Evolutionary conservation across 2,888 invertebrate species (phyloP).

Genomic region (Chelonus formosanus): DNA sequence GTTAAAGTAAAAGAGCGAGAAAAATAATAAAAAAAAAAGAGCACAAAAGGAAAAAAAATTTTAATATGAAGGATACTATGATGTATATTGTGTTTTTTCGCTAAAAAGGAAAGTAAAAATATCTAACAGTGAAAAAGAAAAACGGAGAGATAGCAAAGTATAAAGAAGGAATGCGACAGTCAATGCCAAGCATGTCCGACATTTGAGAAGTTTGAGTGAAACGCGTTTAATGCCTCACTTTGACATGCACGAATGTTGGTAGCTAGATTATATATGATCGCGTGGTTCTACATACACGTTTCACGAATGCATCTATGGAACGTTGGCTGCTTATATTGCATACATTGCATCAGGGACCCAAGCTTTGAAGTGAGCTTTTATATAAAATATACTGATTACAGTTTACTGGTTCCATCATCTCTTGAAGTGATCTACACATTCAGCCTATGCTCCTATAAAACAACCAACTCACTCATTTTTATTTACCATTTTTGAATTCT

Average conservation of each 20-base stretch:
- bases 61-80: slow-evolving; percentile 15
- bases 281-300: slow-evolving; percentile 29
- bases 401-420: too few relatives aligned
- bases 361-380: neutral
- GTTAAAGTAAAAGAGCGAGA: slow-evolving; percentile 21
- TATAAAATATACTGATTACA: too few relatives aligned
- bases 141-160: slow-evolving; percentile 26
- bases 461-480: neutral
- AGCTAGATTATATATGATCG: slow-evolving; percentile 28
- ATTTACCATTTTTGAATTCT: too few relatives aligned
- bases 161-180: slow-evolving; percentile 39
- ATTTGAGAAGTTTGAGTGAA: slow-evolving; percentile 41
- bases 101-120: slow-evolving; percentile 17
- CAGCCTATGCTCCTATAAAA: too few relatives aligned
- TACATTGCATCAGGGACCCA: neutral
- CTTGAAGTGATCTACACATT: too few relatives aligned
- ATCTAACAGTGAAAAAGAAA: slow-evolving; percentile 13
- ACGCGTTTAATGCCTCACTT: slow-evolving; percentile 40
- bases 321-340: neutral
- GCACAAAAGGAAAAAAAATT: slow-evolving; percentile 11
- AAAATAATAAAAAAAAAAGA: slow-evolving; percentile 18
- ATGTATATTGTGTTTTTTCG: neutral
- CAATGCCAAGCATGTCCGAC: slow-evolving; percentile 38
- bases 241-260: slow-evolving; percentile 40
- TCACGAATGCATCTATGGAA: slow-evolving; percentile 22